Evolutionary conservation across 2,797 vertebrate genomes (phyloP).

Genomic region (Pristis pectinata): DNA sequence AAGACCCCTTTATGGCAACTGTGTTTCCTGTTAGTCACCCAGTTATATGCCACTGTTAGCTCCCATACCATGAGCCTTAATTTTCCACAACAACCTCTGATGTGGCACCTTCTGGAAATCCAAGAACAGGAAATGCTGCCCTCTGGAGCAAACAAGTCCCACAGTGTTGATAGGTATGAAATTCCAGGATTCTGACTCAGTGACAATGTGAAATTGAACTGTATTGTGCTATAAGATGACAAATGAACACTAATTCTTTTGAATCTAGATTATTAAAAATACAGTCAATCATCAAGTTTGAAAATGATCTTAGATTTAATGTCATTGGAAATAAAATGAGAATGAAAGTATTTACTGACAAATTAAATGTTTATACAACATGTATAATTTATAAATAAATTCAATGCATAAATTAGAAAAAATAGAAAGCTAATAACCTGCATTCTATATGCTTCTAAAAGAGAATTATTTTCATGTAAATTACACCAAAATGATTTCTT

Average conservation of each 20-base stretch:
- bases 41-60: too few relatives aligned
- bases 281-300: not conserved
- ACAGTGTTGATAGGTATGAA: not conserved
- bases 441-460: slow-evolving; percentile 27
- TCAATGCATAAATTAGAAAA: slow-evolving; percentile 74
- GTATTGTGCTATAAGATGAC: not conserved
- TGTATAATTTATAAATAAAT: slow-evolving; percentile 84
- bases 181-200: not conserved
- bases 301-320: slow-evolving; percentile 36
- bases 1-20: too few relatives aligned
- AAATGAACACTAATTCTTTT: not conserved
- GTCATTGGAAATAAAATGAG: slow-evolving; percentile 30
- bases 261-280: not conserved
- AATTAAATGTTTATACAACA: slow-evolving; percentile 64
- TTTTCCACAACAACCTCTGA: not conserved
- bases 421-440: slow-evolving; percentile 47
- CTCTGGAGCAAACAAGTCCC: not conserved
- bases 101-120: not conserved
- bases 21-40: too few relatives aligned
- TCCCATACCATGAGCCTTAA: too few relatives aligned
- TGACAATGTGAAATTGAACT: not conserved
- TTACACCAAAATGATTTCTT: slow-evolving; percentile 41
- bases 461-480: slow-evolving; percentile 37
- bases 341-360: slow-evolving; percentile 67
- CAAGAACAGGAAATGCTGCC: not conserved